Percentiles rank a stretch among this genome's conserved stretches.
Conservation (phyloP, 2,113 vertebrate genomes). For the Phrynosoma platyrhinos region DNA sequence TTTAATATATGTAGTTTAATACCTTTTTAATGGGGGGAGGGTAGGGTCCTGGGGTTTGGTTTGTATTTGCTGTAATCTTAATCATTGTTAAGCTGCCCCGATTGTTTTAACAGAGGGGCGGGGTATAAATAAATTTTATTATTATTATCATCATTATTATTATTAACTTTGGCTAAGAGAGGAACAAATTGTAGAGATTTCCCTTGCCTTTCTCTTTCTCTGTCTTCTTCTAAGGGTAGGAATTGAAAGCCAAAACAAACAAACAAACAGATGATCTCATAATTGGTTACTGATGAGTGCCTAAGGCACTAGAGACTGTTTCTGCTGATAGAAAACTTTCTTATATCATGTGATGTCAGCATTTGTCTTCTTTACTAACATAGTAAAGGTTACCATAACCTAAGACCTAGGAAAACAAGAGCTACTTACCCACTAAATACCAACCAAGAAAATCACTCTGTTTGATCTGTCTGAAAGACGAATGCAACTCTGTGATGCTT, state of each 20-base stretch:
- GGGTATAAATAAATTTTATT: too few species aligned
- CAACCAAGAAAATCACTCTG: neutral
- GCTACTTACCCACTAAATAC: conserved; percentile 21
- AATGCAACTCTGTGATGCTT: conserved; percentile 17
- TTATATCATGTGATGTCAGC: conserved; percentile 26
- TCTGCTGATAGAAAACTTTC: conserved; percentile 50
- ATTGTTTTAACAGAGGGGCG: too few species aligned
- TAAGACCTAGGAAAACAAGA: conserved; percentile 5
- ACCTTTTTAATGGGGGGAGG: too few species aligned
- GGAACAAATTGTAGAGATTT: neutral
- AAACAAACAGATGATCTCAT: conserved; percentile 44
- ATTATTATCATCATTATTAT: too few species aligned
- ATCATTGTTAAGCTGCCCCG: too few species aligned
- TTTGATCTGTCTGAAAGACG: neutral
- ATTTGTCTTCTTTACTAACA: conserved; percentile 54
- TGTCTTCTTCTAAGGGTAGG: conserved; percentile 36
- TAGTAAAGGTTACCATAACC: conserved; percentile 41
- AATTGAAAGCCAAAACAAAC: neutral
- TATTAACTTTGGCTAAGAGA: conserved; percentile 29
- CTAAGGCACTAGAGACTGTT: conserved; percentile 46
- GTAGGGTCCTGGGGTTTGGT: too few species aligned
- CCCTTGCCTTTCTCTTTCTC: neutral
- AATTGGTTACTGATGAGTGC: conserved; percentile 57
- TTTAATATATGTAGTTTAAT: too few species aligned
- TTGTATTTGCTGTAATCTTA: too few species aligned